A percentile compares a stretch with the other conserved stretches of the same genome.
Evolutionary conservation across 2,113 vertebrate genomes (phyloP).

Genomic region (Pitta sordida): DNA sequence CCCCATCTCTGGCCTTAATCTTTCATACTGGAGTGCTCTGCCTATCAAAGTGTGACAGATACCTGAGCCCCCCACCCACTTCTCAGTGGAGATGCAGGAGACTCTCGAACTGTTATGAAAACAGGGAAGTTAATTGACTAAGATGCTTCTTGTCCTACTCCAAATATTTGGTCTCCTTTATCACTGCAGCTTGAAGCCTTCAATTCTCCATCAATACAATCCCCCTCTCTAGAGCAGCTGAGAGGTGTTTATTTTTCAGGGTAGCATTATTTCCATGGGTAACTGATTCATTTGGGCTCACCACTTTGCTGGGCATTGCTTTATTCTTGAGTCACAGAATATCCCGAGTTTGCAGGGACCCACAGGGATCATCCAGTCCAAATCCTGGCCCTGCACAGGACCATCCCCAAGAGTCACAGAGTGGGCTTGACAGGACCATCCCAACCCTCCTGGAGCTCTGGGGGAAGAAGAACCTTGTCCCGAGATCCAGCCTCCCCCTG

Average conservation of each 20-base stretch:
- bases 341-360: not conserved
- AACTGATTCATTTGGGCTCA: not conserved
- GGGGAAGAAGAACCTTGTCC: not conserved
- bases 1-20: conserved; percentile 29
- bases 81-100: not conserved
- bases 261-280: not conserved
- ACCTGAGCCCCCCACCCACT: conserved; percentile 36
- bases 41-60: conserved; percentile 40
- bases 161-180: conserved; percentile 29
- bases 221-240: fast-evolving
- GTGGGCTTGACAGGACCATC: too few relatives aligned
- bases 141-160: not conserved
- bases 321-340: not conserved
- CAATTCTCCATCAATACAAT: fast-evolving
- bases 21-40: conserved; percentile 34
- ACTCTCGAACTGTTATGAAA: conserved; percentile 15
- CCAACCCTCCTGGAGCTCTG: not conserved
- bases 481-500: not conserved
- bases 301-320: not conserved
- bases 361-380: not conserved
- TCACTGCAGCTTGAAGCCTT: not conserved
- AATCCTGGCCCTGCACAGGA: not conserved
- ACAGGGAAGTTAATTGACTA: not conserved
- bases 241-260: not conserved
- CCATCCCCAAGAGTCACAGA: not conserved